Base-by-base conservation (phyloP, 2,888 invertebrate genomes). In the Dryocosmus kuriphilus region DNA sequence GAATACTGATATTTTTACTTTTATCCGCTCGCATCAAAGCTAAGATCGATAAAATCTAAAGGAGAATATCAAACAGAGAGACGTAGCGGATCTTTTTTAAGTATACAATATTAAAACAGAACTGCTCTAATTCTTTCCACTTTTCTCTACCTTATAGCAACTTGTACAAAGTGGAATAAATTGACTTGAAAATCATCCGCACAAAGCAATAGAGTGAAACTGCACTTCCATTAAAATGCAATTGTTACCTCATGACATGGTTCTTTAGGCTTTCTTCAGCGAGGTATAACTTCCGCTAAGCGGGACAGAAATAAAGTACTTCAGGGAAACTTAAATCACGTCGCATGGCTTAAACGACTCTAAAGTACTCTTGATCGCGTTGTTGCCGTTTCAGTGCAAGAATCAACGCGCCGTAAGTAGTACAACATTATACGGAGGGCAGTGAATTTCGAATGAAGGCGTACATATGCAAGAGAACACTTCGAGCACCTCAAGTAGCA, bases 271-370 rank as follows among this genome's bases (percentile, higher is more conserved):
- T 71, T 71, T 30, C 41, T 27, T 67, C 19, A 19, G 16, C n/a
- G 4, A 51, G 3, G 8, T 71, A 27, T 41, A 51, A 51, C 46
- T 71, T 71, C 27, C 30, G 46, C 24, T 30, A 51, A 51, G 30
- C 46, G 46, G 51, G 24, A 71, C 46, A 41, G 71, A 71, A 71
- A 71, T 71, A 71, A 71, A 71, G 51, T 71, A 30, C 71, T 71
- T 51, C 30, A 51, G n/a, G 46, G 71, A 35, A 24, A 60, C 41
- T 74, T 89, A 88, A 89, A 85, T 89, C 89, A 88, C 86, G 86
- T 83, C 78, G 80, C 81, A 83, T 83, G 83, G 87, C 85, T 38
- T 76, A 86, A 89, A 89, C 85, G 86, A 88, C 87, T 83, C 86
- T 86, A 89, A 88, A 88, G 86, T 85, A 84, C 80, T 84, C 85